These are phyloP conservation scores for Gymnopithys bicolor DNA, from an alignment of 2,797 vertebrate species.

Conservation along the genomic window DNA sequence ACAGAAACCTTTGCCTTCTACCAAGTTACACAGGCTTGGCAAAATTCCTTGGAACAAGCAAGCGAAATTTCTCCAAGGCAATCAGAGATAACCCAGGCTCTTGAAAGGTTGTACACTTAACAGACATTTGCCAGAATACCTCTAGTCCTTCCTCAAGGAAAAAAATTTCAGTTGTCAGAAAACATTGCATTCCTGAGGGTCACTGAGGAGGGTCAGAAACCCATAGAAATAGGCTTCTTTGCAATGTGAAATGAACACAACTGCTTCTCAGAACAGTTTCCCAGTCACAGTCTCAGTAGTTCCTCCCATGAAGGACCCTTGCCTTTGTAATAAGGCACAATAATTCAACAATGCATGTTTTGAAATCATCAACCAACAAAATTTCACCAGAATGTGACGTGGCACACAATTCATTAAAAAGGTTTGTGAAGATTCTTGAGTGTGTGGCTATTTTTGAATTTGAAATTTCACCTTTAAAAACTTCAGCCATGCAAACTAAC, in stretches of 20 bases:
- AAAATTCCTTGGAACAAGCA: background rate
- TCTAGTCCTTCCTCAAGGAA: background rate
- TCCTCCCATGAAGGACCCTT: background rate
- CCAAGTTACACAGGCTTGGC: background rate
- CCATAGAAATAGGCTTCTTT: background rate
- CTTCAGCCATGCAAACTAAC: background rate
- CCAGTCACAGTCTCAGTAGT: background rate
- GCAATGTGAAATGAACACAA: background rate
- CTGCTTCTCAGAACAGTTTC: background rate
- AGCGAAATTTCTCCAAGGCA: background rate
- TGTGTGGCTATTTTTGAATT: background rate
- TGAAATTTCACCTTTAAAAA: background rate
- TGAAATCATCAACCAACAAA: background rate
- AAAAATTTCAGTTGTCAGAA: background rate
- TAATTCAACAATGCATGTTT: background rate
- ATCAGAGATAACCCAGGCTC: background rate
- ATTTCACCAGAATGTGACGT: background rate
- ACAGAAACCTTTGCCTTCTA: background rate
- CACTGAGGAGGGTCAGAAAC: background rate
- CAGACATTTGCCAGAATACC: background rate
- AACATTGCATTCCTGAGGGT: background rate
- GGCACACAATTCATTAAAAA: background rate
- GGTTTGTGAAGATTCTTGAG: background rate
- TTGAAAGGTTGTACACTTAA: background rate
- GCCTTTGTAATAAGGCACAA: background rate